Evolutionary conservation across 2,113 vertebrate genomes (phyloP), one percentile per base, ranked within the genome.

Genomic region (Gracilinanus agilis): DNA sequence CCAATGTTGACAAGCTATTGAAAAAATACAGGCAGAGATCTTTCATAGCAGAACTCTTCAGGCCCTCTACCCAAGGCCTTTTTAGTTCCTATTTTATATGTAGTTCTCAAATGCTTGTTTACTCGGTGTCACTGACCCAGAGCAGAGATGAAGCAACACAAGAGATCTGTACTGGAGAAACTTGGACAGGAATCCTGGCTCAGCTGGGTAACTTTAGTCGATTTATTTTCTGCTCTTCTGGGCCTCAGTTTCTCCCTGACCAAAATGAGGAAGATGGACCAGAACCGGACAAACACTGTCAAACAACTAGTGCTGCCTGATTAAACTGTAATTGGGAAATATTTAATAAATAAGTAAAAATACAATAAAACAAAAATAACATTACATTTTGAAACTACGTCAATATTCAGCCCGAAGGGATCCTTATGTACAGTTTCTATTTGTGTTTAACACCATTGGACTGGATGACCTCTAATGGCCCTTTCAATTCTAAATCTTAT

Each of bases 21-120:
- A 55, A 23, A 55, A n/a, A 90, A 21, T 10, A 55, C 12, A 44
- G 12, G 40, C 9, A 13, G 21, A 90, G 16, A 53, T n/a, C 3
- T 54, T 58, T 27, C 56, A 44, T 0, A 49, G 1, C 16, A 25
- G 40, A 44, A 0, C 2, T 9, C 16, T 29, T 23, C 8, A 0
- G 2, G 24, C 8, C 44, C n/a, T 29, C 13, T n/a, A 0, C 7
- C 19, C 24, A 53, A 40, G 88, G 19, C 13, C 54, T 29, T 0
- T 2, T 27, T 2, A 34, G 34, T 3, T 34, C 29, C 34, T 67
- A 4, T 27, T 92, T 40, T 56, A 2, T 25, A 10, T 0, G 16
- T 0, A 0, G 10, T n/a, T 44, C 25, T 53, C 44, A 54, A 0
- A 25, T 94, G 19, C 10, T 0, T 8, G 44, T 40, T 27, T 54